Conservation (phyloP, 2,888 invertebrate species). For the Zygaena filipendulae region DNA sequence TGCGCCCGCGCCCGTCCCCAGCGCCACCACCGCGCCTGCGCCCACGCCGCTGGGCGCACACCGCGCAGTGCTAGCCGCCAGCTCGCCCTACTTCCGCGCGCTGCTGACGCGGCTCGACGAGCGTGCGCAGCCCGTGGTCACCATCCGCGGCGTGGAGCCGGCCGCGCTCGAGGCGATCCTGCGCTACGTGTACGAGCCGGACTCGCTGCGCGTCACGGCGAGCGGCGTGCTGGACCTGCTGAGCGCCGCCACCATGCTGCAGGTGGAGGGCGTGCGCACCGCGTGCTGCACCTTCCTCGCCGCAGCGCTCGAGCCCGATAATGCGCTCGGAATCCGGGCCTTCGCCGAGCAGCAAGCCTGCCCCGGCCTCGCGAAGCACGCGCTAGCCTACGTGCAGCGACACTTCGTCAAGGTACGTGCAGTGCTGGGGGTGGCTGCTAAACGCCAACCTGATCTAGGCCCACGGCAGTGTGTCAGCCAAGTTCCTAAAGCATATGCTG, state of each 20-base stretch:
- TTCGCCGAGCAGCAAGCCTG: constrained; percentile 97
- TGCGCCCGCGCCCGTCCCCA: too few relatives aligned
- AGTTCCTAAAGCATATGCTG: too few relatives aligned
- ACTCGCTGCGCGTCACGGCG: constrained; percentile 85
- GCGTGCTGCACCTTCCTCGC: constrained; percentile 95
- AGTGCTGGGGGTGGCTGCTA: too few relatives aligned
- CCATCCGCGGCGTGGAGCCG: constrained; percentile 85
- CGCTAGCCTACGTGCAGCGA: constrained; percentile 87
- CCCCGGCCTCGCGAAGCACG: constrained; percentile 81
- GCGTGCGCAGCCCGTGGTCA: too few relatives aligned
- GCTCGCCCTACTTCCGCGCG: too few relatives aligned
- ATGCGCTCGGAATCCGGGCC: constrained; percentile 94
- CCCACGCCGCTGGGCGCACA: too few relatives aligned
- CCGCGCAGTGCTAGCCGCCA: constrained; percentile 85
- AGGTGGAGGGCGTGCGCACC: constrained; percentile 77
- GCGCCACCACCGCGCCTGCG: too few relatives aligned
- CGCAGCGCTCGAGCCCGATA: constrained; percentile 91
- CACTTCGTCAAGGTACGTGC: constrained; percentile 89
- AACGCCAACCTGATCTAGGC: too few relatives aligned
- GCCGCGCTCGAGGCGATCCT: constrained; percentile 85
- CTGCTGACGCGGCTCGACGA: too few relatives aligned
- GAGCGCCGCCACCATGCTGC: constrained; percentile 85
- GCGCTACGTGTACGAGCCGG: constrained; percentile 91
- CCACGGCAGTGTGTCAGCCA: too few relatives aligned
- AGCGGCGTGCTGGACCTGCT: constrained; percentile 92